Base-by-base conservation (phyloP, 2,113 vertebrate genomes). In the Oreocharis arfaki region DNA sequence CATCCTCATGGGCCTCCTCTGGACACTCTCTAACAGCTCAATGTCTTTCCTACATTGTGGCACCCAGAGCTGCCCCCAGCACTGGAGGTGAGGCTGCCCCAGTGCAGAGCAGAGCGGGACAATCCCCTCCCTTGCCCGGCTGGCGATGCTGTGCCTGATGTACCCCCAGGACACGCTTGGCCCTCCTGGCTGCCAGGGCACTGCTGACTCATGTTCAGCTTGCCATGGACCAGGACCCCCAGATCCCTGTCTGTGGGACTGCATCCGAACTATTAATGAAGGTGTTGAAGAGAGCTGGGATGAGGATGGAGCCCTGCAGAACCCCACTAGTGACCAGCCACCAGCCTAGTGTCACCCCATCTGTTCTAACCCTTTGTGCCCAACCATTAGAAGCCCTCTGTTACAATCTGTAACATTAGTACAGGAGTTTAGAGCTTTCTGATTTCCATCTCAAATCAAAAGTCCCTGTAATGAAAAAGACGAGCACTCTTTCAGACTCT, bases 321-420 rank as follows among this genome's bases (percentile, higher is more conserved):
- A 8, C 33, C 32, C 7, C 7, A 7, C 13, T 20, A 41, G 50
- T 24, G 12, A 46, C 18, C 0, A 0, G 27, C 22, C 53, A 37
- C 18, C 39, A 52, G 46, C 18, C 18, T 60, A 18, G 10, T 46
- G 27, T 44, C 37, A 28, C 18, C 11, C 15, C 22, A 60, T 33
- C 46, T 55, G 60, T 11, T 60, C 33, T 39, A 53, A 60, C 1
- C 5, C 37, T 60, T 68, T 46, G 63, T 60, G 37, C 27, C 33
- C 27, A 77, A 16, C 33, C 33, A 28, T 55, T 50, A 74, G 3
- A 46, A 76, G 32, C n/a, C 28, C 57, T 47, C 44, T 55, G 8
- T 39, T 94, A 63, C 23, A 61, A 49, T 64, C 49, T 64, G 12
- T 60, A n/a, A 63, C 55, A 30, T 60, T 60, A 35, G n/a, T 28